A percentile compares a stretch with the other conserved stretches of the same genome.
Evolutionary conservation across 2,113 vertebrate genomes (phyloP).

Genomic region (Puntigrus tetrazona): DNA sequence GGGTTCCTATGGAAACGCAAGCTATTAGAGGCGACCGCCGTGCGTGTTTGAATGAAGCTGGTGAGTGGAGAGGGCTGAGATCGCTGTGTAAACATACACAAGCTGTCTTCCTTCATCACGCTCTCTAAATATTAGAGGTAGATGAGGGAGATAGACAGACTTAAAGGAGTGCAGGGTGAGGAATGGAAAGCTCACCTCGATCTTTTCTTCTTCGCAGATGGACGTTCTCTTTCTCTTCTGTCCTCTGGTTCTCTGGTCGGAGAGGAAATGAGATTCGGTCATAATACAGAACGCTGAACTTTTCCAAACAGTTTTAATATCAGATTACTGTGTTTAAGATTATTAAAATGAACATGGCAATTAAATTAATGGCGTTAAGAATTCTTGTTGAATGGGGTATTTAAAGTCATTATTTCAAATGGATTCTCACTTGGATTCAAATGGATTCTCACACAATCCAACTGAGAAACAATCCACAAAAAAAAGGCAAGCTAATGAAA

Average conservation of each 20-base stretch:
- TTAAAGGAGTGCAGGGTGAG: constrained; percentile 7
- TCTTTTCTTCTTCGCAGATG: constrained; percentile 89
- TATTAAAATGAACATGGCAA: not conserved
- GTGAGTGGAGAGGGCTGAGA: constrained; percentile 32
- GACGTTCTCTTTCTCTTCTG: constrained; percentile 89
- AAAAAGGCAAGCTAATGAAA: not conserved
- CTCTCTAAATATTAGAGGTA: constrained; percentile 45
- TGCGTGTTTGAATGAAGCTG: constrained; percentile 16
- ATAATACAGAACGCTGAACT: not conserved
- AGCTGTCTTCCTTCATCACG: constrained; percentile 47
- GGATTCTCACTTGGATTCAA: not conserved
- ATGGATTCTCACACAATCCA: not conserved
- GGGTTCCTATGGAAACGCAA: constrained; percentile 83
- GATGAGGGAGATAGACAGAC: constrained; percentile 29
- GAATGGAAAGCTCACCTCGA: constrained; percentile 76
- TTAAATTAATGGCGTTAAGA: not conserved
- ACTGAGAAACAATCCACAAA: not conserved
- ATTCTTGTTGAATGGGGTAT: not conserved
- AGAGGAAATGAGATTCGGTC: constrained; percentile 27
- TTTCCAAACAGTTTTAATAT: not conserved
- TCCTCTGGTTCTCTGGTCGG: constrained; percentile 92
- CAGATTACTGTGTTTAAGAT: not conserved
- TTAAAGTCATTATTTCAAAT: not conserved
- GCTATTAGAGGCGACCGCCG: constrained; percentile 59
- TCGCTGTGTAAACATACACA: constrained; percentile 45